phyloP scores from a whole-genome alignment of 2,113 vertebrate genomes.

The Amphiprion ocellaris region DNA sequence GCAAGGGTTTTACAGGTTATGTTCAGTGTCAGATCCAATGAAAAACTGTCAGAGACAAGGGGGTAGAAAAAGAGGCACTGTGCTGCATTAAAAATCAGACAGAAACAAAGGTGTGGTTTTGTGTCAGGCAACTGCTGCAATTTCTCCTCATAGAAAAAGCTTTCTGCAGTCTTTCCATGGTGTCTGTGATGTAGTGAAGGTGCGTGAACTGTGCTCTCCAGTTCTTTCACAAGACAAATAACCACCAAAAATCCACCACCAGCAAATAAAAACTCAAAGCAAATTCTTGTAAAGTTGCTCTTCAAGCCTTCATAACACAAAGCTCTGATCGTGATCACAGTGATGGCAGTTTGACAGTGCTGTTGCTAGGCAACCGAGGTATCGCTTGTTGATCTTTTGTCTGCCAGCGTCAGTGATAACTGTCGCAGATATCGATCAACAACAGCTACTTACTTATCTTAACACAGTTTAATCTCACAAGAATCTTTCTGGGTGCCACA shows the following conservation, averaged over 20 bases:
- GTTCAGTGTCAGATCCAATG: conserved; percentile 71
- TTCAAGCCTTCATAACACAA: neutral
- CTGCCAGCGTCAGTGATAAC: conserved; percentile 7
- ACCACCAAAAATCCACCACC: conserved; percentile 8
- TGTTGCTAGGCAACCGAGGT: conserved; percentile 37
- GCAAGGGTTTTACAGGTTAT: conserved; percentile 69
- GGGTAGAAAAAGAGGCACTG: conserved; percentile 42
- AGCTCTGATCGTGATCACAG: conserved; percentile 8
- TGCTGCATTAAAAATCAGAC: conserved; percentile 63
- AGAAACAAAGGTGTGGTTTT: conserved; percentile 59
- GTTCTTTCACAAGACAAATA: conserved; percentile 34
- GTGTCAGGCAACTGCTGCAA: conserved; percentile 32
- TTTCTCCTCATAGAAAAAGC: conserved; percentile 29
- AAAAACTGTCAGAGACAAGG: conserved; percentile 65
- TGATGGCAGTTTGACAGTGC: conserved; percentile 4
- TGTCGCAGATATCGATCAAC: conserved; percentile 38
- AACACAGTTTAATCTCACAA: conserved; percentile 37
- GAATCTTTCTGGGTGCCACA: conserved; percentile 30
- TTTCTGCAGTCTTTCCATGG: conserved; percentile 14
- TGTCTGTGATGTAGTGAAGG: conserved; percentile 35
- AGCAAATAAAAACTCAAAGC: conserved; percentile 26
- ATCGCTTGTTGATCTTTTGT: conserved; percentile 16
- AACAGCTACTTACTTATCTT: conserved; percentile 35
- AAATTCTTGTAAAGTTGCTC: conserved; percentile 8
- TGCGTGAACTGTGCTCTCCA: conserved; percentile 30